Base-by-base conservation (phyloP, 2,888 invertebrate species). In the Drosophila setosimentum region DNA sequence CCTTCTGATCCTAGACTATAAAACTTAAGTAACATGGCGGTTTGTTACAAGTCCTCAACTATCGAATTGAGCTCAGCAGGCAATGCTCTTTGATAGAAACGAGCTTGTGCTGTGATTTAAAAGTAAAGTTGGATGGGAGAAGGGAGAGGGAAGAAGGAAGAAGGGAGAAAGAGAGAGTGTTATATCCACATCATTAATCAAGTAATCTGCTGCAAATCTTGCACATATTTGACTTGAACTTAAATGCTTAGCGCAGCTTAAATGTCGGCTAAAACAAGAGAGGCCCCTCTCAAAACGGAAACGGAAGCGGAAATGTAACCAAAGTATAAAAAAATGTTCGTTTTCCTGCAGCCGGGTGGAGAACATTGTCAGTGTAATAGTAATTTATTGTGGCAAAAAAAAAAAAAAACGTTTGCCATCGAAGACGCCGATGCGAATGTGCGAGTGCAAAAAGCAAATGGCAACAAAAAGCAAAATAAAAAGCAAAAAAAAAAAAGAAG, bases 351-450 rank as follows among this genome's bases (percentile, higher is more conserved):
- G 27, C 49, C 2, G 27, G 32, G 49, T 50, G 78, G 67, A 11
- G 49, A 61, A 58, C 70, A 86, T 88, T 81, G 84, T 83, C 84
- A 83, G 79, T 89, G 84, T 83, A 89, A 89, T 85, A 79, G 89
- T 85, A 89, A 85, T 89, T 85, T 85, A 85, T 85, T 82, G 88
- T 80, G 71, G 73, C n/a, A n/a, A n/a, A n/a, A n/a, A n/a, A n/a
- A n/a, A n/a, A n/a, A 57, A 82, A 85, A 86, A 82, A 63, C 63
- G 82, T 84, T 71, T 67, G 64, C 75, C 57, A 66, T 53, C 59
- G 65, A 66, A 68, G 51, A 59, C 64, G 61, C 33, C 27, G 45
- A 45, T 13, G 49, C 49, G 29, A 45, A 10, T 49, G 49, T 29
- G 59, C 30, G 61, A 35, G 18, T 35, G 60, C 59, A 40, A 54